phyloP scores from a whole-genome alignment of 2,113 vertebrate genomes.

The Archocentrus centrarchus region DNA sequence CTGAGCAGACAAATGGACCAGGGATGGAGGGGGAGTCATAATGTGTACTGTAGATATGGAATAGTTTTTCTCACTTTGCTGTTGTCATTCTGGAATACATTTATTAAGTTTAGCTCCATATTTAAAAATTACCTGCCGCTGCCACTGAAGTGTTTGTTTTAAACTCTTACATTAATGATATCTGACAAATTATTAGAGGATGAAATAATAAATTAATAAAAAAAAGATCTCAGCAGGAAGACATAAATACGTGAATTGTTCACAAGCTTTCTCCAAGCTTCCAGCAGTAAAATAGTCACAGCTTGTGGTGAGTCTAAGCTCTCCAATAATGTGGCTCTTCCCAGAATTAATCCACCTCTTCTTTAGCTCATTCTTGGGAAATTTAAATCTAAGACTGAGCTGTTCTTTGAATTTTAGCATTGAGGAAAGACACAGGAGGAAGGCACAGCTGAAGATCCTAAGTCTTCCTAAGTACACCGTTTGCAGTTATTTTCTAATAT shows the following conservation, averaged over 20 bases:
- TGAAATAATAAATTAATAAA: no score
- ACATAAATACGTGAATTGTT: not conserved
- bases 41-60: not conserved
- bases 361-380: not conserved
- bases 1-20: not conserved
- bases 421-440: not conserved
- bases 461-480: not conserved
- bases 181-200: not conserved
- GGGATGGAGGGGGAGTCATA: not conserved
- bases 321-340: not conserved
- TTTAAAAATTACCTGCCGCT: not conserved
- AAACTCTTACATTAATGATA: not conserved
- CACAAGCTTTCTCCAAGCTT: not conserved
- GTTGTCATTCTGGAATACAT: not conserved
- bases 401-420: not conserved
- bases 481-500: not conserved
- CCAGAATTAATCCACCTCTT: constrained; percentile 1
- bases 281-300: not conserved
- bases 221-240: not conserved
- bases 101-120: not conserved
- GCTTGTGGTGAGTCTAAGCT: not conserved
- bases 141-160: no score
- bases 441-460: not conserved
- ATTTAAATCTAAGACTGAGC: not conserved
- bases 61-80: not conserved